Evolutionary conservation across 2,888 invertebrate genomes (phyloP), one percentile per base, ranked within the genome.

Genomic region (Amblyjoppa fuscipennis): DNA sequence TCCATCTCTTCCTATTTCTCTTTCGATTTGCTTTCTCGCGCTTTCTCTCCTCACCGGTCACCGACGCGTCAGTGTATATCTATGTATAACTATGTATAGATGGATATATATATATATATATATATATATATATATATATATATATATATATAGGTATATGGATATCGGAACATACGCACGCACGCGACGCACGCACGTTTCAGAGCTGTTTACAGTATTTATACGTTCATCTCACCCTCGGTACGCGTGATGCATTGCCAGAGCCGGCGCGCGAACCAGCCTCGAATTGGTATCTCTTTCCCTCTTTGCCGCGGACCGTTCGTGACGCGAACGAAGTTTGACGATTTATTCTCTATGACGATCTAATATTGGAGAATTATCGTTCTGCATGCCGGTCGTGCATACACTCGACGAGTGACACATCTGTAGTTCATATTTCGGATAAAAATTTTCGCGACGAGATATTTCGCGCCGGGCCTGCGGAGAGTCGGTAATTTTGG

Each of bases 261-360:
- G 73, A 41, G 66, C 70, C 51, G 73, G 71, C 45, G 69, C 69
- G 59, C 20, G 56, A 56, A 56, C 69, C 41, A 34, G 69, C 78
- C 79, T 83, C 81, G 83, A 45, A 73, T 73, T 80, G 51, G 68
- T 38, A 5, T 49, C 25, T 41, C 13, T 25, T 56, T 31, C 31
- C 20, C 71, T 20, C n/a, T 71, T 53, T 1, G 56, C 34, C 25
- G 16, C 53, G 6, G 38, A 25, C 38, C 76, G 64, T 84, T 78
- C 84, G 86, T 87, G 88, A 86, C 81, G 80, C 49, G 75, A 77
- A 84, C 71, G 64, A 81, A 77, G 68, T 83, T 88, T 84, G 78
- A 88, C 88, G 87, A 88, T 88, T 87, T 88, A 85, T 87, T 84
- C 84, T 87, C 83, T 75, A 79, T 78, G 88, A 87, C 81, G 86